phyloP scores from a whole-genome alignment of 2,797 vertebrate species.

The Selene dorsalis region DNA sequence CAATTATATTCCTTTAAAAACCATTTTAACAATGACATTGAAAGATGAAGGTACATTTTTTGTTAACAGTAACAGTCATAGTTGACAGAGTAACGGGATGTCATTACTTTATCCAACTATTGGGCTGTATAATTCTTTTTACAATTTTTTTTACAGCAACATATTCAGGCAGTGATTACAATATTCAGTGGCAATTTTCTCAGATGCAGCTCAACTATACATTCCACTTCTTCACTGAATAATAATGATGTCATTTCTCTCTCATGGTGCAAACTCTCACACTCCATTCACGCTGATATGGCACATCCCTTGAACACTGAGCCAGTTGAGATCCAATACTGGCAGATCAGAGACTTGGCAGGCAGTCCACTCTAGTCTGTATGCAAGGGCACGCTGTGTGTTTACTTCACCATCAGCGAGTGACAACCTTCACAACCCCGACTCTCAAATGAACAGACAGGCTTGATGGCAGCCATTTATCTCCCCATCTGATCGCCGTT shows the following conservation, averaged over 20 bases:
- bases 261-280: constrained; percentile 28
- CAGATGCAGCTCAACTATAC: background rate
- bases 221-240: constrained; percentile 16
- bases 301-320: constrained; percentile 51
- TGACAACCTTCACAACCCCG: constrained; percentile 74
- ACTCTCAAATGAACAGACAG: constrained; percentile 73
- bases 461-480: constrained; percentile 73
- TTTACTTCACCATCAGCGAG: constrained; percentile 74
- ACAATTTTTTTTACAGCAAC: constrained; percentile 6
- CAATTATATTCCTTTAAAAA: constrained; percentile 5
- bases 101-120: constrained; percentile 4
- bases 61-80: background rate
- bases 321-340: constrained; percentile 41
- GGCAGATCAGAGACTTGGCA: constrained; percentile 69
- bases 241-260: constrained; percentile 29
- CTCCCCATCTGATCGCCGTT: constrained; percentile 70
- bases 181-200: constrained; percentile 6
- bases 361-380: constrained; percentile 47
- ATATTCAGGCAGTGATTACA: constrained; percentile 11
- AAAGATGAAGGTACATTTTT: background rate
- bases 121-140: background rate
- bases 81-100: constrained; percentile 2
- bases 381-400: constrained; percentile 67
- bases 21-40: background rate
- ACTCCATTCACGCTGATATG: constrained; percentile 47